Evolutionary conservation across 2,113 vertebrate genomes (phyloP).

Genomic region (Tachysurus fulvidraco): DNA sequence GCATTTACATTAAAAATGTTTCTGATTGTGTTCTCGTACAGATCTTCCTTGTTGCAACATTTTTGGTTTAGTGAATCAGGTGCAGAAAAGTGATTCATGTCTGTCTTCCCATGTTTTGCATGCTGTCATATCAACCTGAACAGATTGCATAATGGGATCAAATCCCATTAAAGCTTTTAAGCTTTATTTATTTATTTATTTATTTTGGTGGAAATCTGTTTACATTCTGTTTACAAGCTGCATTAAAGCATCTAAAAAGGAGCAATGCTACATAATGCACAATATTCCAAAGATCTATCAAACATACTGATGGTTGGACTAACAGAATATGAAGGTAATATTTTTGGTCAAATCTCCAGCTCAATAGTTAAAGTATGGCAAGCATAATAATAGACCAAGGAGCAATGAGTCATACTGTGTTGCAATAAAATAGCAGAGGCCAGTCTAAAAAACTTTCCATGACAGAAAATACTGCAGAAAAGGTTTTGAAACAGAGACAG

Average conservation of each 20-base stretch:
- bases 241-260: neutral
- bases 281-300: neutral
- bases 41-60: conserved; percentile 15
- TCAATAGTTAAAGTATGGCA: conserved; percentile 6
- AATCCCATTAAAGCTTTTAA: conserved; percentile 20
- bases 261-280: neutral
- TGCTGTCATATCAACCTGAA: conserved; percentile 19
- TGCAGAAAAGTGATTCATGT: conserved; percentile 40
- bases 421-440: conserved; percentile 42
- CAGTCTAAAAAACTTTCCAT: conserved; percentile 33
- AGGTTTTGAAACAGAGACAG: conserved; percentile 26
- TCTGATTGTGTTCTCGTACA: neutral
- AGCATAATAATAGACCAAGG: conserved; percentile 18
- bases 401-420: conserved; percentile 23
- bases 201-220: neutral
- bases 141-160: conserved; percentile 36
- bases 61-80: conserved; percentile 30
- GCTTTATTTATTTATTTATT: neutral
- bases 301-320: neutral
- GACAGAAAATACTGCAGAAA: conserved; percentile 34
- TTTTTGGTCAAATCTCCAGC: neutral
- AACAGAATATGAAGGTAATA: neutral
- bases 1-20: neutral
- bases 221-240: neutral
- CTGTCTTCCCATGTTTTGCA: conserved; percentile 16